Evolutionary conservation across 2,797 vertebrate genomes (phyloP).

Genomic region (Acrossocheilus wenchowensis): DNA sequence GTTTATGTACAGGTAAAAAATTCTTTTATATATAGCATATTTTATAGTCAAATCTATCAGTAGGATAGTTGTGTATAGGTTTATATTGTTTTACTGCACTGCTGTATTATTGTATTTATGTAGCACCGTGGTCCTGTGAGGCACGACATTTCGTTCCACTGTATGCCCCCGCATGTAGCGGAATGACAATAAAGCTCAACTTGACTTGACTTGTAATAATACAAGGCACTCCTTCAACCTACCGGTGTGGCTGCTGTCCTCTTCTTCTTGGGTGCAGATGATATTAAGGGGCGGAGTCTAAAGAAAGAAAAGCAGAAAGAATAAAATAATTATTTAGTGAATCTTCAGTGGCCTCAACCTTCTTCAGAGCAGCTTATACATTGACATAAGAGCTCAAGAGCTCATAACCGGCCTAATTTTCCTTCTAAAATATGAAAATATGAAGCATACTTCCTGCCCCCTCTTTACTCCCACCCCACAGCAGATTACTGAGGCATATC

Average conservation of each 20-base stretch:
- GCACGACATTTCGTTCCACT: too few species aligned
- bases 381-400: conserved; percentile 14
- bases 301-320: conserved; percentile 51
- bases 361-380: conserved; percentile 33
- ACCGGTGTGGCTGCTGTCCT: conserved; percentile 78
- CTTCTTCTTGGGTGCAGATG: conserved; percentile 83
- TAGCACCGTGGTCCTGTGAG: too few species aligned
- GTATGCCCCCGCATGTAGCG: too few species aligned
- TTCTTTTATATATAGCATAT: too few species aligned
- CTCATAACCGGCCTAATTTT: conserved; percentile 29
- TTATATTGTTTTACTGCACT: too few species aligned
- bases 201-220: too few species aligned
- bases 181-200: too few species aligned
- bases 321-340: conserved; percentile 13
- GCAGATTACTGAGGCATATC: conserved; percentile 58
- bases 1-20: too few species aligned
- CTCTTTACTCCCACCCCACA: conserved; percentile 49
- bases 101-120: too few species aligned
- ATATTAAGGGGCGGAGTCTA: conserved; percentile 88
- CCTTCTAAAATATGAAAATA: conserved; percentile 46
- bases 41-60: too few species aligned
- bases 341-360: background rate
- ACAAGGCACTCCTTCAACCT: conserved; percentile 16
- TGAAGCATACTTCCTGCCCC: conserved; percentile 43
- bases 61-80: too few species aligned